Conservation (phyloP, 2,113 vertebrate species). For the Pelecanoides urinatrix region DNA sequence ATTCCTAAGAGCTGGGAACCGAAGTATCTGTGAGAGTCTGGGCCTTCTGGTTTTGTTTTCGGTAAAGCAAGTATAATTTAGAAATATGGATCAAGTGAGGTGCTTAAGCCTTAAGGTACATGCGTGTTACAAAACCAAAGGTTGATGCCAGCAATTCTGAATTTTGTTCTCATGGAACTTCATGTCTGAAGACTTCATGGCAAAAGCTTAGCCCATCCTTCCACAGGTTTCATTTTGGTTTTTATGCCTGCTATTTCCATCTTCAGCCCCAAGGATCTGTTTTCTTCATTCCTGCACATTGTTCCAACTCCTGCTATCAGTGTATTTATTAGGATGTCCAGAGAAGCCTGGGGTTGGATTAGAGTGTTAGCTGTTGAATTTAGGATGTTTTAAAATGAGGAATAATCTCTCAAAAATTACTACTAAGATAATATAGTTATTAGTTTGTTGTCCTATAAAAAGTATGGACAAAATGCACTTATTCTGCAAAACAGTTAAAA, state of each 20-base stretch:
- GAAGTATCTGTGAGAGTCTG: background rate
- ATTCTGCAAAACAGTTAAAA: background rate
- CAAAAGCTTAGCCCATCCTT: background rate
- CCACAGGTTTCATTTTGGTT: accelerated
- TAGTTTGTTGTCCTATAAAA: background rate
- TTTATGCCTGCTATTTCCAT: background rate
- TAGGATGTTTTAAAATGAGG: background rate
- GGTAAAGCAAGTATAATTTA: background rate
- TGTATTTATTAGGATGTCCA: background rate
- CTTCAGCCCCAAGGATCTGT: background rate
- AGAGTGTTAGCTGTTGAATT: background rate
- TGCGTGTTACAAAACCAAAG: background rate
- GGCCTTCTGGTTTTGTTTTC: background rate
- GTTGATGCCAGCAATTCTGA: background rate
- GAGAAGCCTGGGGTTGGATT: background rate
- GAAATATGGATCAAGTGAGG: background rate
- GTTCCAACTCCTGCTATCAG: background rate
- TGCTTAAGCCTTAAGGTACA: background rate
- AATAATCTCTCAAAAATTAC: background rate
- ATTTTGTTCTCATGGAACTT: background rate
- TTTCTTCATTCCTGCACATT: background rate
- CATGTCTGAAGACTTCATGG: background rate
- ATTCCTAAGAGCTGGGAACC: background rate
- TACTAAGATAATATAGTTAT: background rate
- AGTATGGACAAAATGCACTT: background rate